phyloP scores from a whole-genome alignment of 2,888 invertebrate species.

The Phalera bucephala region DNA sequence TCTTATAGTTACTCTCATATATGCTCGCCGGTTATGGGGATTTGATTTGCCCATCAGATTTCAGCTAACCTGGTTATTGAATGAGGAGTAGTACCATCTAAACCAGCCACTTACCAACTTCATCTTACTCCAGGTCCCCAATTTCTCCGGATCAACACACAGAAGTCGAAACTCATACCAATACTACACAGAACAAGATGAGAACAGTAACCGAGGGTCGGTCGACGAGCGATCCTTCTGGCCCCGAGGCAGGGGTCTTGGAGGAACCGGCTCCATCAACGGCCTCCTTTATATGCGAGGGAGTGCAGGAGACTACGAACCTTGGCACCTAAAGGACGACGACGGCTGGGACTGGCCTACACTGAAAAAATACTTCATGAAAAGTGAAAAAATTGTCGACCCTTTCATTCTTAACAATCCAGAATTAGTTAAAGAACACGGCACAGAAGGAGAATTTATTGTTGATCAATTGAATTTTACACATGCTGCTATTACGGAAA shows the following conservation, averaged over 20 bases:
- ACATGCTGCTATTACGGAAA: constrained; percentile 54
- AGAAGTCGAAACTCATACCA: constrained; percentile 53
- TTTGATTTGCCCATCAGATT: too few species aligned
- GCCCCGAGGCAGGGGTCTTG: constrained; percentile 68
- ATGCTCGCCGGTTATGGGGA: too few species aligned
- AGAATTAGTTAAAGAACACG: constrained; percentile 60
- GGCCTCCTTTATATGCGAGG: constrained; percentile 69
- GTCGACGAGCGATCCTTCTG: constrained; percentile 55
- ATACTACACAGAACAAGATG: constrained; percentile 64
- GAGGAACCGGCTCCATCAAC: constrained; percentile 73
- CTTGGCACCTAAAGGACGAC: constrained; percentile 57
- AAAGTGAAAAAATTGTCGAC: constrained; percentile 67
- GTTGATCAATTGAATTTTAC: constrained; percentile 75
- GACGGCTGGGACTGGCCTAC: constrained; percentile 72
- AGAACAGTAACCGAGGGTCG: constrained; percentile 50
- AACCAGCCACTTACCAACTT: too few species aligned
- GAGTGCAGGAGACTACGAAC: constrained; percentile 58
- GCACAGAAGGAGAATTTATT: constrained; percentile 74
- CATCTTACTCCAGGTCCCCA: constrained; percentile 57
- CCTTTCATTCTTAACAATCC: constrained; percentile 63
- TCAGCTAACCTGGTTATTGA: too few species aligned
- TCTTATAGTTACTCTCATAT: too few species aligned
- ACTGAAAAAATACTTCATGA: constrained; percentile 63
- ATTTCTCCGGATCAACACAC: constrained; percentile 57
- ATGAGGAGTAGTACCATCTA: too few species aligned